Conservation (phyloP, 2,113 vertebrate genomes). For the Actenoides lindsayi region DNA sequence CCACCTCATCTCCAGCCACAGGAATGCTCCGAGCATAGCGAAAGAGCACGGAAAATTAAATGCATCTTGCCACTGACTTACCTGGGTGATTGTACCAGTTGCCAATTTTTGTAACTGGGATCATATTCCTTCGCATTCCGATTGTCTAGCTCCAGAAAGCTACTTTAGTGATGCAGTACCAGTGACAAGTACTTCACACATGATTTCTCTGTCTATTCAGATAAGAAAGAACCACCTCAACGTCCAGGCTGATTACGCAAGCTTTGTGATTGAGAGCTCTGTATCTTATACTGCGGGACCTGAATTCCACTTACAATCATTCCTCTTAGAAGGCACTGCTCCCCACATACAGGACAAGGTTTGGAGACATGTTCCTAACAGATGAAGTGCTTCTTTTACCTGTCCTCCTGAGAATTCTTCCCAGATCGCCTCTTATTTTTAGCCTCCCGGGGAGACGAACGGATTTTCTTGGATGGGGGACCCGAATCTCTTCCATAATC, state of each 20-base stretch:
- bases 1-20: background rate
- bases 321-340: background rate
- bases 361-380: background rate
- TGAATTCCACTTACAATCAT: background rate
- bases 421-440: conserved; percentile 92
- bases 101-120: background rate
- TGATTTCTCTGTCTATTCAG: background rate
- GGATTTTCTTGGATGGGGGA: conserved; percentile 93
- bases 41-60: fast-evolving
- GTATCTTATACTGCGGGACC: background rate
- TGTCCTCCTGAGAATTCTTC: conserved; percentile 98
- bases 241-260: background rate
- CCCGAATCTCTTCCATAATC: conserved; percentile 90
- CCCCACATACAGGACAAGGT: background rate
- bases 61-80: background rate
- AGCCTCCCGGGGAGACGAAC: conserved; percentile 89
- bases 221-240: background rate
- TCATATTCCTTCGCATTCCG: background rate
- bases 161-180: background rate
- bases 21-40: background rate
- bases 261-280: background rate
- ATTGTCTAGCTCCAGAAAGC: background rate
- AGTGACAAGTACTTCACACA: background rate
- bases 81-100: background rate
- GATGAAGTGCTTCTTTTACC: conserved; percentile 70